Conservation (phyloP, 2,113 vertebrate species). For the Pseudopodoces humilis region DNA sequence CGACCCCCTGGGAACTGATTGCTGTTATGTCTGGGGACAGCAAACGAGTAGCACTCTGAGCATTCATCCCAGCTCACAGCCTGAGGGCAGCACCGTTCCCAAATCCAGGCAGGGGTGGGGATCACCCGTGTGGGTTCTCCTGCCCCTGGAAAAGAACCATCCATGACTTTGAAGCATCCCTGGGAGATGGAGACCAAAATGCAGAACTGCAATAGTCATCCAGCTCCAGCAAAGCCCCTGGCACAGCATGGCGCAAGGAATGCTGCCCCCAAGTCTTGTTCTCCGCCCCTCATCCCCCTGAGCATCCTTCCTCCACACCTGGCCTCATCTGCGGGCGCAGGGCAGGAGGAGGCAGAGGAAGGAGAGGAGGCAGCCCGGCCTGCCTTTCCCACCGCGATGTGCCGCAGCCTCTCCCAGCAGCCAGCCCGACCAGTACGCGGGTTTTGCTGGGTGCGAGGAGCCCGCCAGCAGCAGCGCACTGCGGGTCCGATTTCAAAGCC, state of each 20-base stretch:
- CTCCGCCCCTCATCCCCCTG: neutral
- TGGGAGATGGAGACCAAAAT: neutral
- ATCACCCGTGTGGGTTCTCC: rapidly evolving
- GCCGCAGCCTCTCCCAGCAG: neutral
- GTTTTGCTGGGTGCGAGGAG: neutral
- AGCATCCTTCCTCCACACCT: neutral
- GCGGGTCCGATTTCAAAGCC: conserved; percentile 7
- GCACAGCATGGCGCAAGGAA: rapidly evolving
- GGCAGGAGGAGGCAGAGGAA: neutral
- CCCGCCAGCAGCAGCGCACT: neutral
- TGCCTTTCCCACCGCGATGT: neutral
- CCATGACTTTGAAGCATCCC: neutral
- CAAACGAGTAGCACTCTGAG: rapidly evolving
- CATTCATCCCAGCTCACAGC: rapidly evolving
- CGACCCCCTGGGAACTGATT: neutral
- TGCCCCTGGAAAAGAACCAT: rapidly evolving
- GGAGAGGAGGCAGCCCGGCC: neutral
- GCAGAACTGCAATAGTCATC: neutral
- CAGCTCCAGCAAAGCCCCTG: neutral
- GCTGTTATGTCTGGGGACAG: neutral
- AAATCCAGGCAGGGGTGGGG: neutral
- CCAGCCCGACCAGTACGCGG: neutral
- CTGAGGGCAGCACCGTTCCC: rapidly evolving
- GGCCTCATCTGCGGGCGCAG: rapidly evolving
- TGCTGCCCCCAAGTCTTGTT: rapidly evolving